Evolutionary conservation across 2,797 vertebrate species (phyloP).

Genomic region (Falco novaeseelandiae): DNA sequence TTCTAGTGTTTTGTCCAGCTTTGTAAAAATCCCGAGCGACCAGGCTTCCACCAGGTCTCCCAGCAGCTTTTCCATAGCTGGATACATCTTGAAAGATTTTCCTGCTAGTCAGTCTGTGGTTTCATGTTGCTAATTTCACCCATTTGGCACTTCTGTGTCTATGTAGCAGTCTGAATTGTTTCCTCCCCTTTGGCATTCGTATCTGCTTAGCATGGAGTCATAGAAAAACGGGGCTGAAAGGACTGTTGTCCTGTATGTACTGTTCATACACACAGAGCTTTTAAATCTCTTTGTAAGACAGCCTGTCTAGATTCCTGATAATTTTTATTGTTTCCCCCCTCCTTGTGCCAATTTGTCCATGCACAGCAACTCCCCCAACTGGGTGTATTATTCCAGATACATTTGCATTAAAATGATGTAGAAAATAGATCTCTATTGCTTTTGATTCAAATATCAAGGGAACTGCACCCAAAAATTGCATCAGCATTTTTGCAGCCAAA

Average conservation of each 20-base stretch:
- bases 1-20: constrained; percentile 48
- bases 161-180: neutral
- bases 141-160: neutral
- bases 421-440: constrained; percentile 32
- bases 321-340: neutral
- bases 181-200: neutral
- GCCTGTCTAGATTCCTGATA: neutral
- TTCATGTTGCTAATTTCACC: constrained; percentile 1
- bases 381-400: neutral
- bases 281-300: neutral
- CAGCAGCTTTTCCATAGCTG: constrained; percentile 4
- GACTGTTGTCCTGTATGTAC: neutral
- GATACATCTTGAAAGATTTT: constrained; percentile 19
- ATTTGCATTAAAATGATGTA: constrained; percentile 47
- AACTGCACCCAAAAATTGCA: constrained; percentile 42
- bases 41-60: neutral
- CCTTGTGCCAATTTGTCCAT: neutral
- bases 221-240: neutral
- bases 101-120: neutral
- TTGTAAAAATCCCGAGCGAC: constrained; percentile 41
- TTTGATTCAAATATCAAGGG: constrained; percentile 28
- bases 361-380: neutral
- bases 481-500: constrained; percentile 33
- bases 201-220: neutral
- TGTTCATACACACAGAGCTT: neutral